Percentiles rank a stretch among this genome's conserved stretches.
These are phyloP conservation scores for Leucophenga maculata DNA, from an alignment of 2,888 invertebrate species.

Conservation along the genomic window DNA sequence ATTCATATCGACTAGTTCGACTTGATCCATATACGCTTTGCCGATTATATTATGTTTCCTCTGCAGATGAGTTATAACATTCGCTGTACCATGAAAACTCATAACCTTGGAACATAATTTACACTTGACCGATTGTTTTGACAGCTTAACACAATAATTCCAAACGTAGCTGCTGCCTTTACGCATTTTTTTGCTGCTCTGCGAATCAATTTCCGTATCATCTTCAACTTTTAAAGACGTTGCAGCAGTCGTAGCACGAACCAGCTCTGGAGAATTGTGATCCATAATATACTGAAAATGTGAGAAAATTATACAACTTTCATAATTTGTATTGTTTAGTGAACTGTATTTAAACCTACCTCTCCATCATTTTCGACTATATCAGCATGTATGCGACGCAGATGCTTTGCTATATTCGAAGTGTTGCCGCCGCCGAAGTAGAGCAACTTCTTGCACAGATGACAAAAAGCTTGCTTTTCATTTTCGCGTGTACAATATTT, in stretches of 20 bases:
- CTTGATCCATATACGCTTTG: constrained; percentile 33
- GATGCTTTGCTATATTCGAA: constrained; percentile 60
- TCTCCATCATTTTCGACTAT: constrained; percentile 41
- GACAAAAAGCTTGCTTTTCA: constrained; percentile 58
- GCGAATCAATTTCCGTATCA: constrained; percentile 23
- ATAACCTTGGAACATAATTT: constrained; percentile 56
- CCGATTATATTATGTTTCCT: constrained; percentile 56
- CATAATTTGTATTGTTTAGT: background rate
- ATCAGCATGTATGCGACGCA: constrained; percentile 54
- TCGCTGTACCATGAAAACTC: constrained; percentile 65
- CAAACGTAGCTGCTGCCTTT: constrained; percentile 61
- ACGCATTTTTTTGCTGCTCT: constrained; percentile 46
- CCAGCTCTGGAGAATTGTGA: constrained; percentile 29
- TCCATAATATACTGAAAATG: constrained; percentile 14
- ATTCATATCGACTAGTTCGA: constrained; percentile 21
- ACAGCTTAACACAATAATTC: constrained; percentile 60
- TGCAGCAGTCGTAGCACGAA: constrained; percentile 40
- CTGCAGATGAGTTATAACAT: constrained; percentile 62
- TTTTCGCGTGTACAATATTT: constrained; percentile 61
- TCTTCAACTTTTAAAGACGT: constrained; percentile 21
- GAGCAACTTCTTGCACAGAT: constrained; percentile 56
- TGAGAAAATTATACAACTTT: background rate
- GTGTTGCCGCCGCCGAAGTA: constrained; percentile 63
- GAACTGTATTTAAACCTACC: background rate
- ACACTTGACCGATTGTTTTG: constrained; percentile 55